Conservation (phyloP, 30 jellyfish, hydroid and myxozoan genomes). For the Pelagia noctiluca region DNA sequence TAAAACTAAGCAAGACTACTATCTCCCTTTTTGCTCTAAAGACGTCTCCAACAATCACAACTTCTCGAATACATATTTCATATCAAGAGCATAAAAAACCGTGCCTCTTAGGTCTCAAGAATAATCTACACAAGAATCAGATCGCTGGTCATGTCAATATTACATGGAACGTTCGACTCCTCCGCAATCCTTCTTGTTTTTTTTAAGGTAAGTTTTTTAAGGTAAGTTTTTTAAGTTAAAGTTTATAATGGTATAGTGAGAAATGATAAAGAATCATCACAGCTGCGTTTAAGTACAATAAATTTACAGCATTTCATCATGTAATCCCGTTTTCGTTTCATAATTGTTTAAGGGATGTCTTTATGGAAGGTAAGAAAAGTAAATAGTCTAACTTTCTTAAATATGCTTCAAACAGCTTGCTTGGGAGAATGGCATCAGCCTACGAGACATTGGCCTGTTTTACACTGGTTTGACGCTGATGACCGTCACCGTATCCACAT, state of each 20-base stretch:
- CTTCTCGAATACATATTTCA: neutral
- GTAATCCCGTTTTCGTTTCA: too few relatives aligned
- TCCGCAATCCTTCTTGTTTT: slow-evolving; percentile 70
- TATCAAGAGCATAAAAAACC: neutral
- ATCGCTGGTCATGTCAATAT: slow-evolving; percentile 63
- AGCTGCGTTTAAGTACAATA: too few relatives aligned
- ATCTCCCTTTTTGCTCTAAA: too few relatives aligned
- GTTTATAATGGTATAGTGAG: neutral
- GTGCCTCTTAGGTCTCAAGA: slow-evolving; percentile 52
- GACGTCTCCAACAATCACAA: too few relatives aligned
- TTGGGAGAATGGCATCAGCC: slow-evolving; percentile 72
- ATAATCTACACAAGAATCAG: slow-evolving; percentile 44
- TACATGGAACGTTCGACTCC: slow-evolving; percentile 81
- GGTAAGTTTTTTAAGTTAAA: neutral
- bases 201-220: slow-evolving; percentile 60
- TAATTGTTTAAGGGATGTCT: too few relatives aligned
- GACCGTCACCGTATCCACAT: slow-evolving; percentile 43
- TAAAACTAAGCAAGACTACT: too few relatives aligned
- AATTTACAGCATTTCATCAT: too few relatives aligned
- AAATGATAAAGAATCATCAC: neutral
- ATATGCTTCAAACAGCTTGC: slow-evolving; percentile 48
- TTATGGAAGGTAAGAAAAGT: too few relatives aligned
- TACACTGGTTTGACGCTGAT: slow-evolving; percentile 60
- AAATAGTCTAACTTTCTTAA: neutral
- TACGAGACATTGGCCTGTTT: slow-evolving; percentile 62